These are phyloP conservation scores for Cataglyphis albicans DNA, from an alignment of 2,888 invertebrate species.

Conservation along the genomic window DNA sequence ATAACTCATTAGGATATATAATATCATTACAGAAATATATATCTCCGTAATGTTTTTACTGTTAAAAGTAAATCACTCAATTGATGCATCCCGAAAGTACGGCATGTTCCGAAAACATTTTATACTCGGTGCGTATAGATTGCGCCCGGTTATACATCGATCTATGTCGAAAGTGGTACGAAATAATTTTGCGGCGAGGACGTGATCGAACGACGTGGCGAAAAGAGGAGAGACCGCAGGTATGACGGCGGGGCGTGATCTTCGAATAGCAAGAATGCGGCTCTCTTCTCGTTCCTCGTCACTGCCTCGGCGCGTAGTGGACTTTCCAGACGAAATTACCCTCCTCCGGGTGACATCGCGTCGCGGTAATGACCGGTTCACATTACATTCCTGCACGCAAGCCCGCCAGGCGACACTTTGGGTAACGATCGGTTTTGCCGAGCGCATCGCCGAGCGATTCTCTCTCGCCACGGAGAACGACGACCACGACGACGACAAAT, in stretches of 20 bases:
- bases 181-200: conserved; percentile 76
- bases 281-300: conserved; percentile 39
- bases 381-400: conserved; percentile 84
- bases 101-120: conserved; percentile 16
- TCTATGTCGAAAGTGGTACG: conserved; percentile 75
- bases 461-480: conserved; percentile 49
- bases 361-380: conserved; percentile 80
- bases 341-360: conserved; percentile 83
- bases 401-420: conserved; percentile 85
- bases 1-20: not conserved
- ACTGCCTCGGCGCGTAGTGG: conserved; percentile 55
- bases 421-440: conserved; percentile 82
- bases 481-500: conserved; percentile 61
- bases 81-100: conserved; percentile 4
- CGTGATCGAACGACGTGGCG: conserved; percentile 58
- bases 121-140: conserved; percentile 27
- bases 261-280: conserved; percentile 64
- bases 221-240: conserved; percentile 48
- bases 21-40: not conserved
- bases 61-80: conserved; percentile 16
- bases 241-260: conserved; percentile 50
- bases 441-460: conserved; percentile 55
- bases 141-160: conserved; percentile 26
- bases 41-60: not conserved
- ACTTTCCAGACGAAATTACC: conserved; percentile 83